Conservation (phyloP, 2,113 vertebrate genomes). For the Apaloderma vittatum region DNA sequence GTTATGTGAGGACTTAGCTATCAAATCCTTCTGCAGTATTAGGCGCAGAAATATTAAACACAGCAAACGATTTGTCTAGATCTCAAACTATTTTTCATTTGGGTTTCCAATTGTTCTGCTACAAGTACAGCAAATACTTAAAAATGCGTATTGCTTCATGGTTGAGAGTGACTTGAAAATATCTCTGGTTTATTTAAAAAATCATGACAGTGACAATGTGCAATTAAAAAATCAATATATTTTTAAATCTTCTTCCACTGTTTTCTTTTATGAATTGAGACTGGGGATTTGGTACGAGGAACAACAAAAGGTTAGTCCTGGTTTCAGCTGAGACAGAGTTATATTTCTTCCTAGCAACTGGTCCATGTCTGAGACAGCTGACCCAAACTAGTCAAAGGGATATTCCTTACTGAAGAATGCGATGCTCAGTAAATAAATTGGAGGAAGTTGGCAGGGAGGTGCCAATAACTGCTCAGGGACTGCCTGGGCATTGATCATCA, state of each 20-base stretch:
- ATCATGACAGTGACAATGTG: background rate
- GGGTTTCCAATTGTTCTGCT: background rate
- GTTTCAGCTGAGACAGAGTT: no score
- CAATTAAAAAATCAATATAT: background rate
- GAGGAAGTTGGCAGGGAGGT: no score
- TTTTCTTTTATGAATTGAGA: background rate
- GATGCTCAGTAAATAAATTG: no score
- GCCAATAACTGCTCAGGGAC: no score
- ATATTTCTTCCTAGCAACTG: no score
- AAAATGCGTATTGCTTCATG: background rate
- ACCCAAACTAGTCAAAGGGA: no score
- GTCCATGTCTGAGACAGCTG: no score
- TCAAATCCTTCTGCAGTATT: background rate
- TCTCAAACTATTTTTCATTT: background rate
- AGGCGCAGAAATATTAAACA: background rate
- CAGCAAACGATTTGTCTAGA: background rate
- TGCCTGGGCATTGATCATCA: no score
- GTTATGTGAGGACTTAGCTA: background rate
- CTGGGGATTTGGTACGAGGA: background rate
- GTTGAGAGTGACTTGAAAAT: background rate
- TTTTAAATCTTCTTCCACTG: background rate
- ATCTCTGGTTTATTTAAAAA: background rate
- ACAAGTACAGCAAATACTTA: background rate
- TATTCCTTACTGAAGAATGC: no score
- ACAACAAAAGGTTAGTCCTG: background rate